phyloP scores from a whole-genome alignment of 2,797 vertebrate genomes.

The Myotis daubentonii region DNA sequence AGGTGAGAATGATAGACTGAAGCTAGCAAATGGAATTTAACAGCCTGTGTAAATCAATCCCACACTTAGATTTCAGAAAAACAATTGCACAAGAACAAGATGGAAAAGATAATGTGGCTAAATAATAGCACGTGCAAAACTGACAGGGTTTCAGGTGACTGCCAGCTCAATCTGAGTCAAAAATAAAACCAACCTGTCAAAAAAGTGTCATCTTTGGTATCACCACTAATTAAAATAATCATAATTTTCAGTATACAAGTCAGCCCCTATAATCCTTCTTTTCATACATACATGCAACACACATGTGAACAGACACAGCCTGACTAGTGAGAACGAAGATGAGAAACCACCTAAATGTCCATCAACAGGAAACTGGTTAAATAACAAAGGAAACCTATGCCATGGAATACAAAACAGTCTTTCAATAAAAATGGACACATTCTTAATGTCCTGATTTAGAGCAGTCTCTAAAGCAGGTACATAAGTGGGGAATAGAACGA shows the following conservation, averaged over 20 bases:
- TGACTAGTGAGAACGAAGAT: neutral
- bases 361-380: neutral
- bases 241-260: neutral
- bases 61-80: slow-evolving; percentile 54
- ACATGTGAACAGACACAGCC: neutral
- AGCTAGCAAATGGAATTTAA: slow-evolving; percentile 20
- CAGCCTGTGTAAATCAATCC: slow-evolving; percentile 44
- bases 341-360: neutral
- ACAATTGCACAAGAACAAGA: slow-evolving; percentile 60
- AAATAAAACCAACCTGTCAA: neutral
- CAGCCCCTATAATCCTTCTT: neutral
- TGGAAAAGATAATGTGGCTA: neutral
- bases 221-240: slow-evolving; percentile 24
- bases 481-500: accelerated
- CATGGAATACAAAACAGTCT: neutral
- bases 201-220: neutral
- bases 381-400: neutral
- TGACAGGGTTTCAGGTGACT: neutral
- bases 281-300: neutral
- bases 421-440: neutral
- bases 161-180: slow-evolving; percentile 17
- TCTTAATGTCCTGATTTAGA: neutral
- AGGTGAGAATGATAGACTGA: neutral
- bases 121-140: neutral
- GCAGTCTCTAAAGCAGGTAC: neutral